phyloP scores from a whole-genome alignment of 2,797 vertebrate genomes.

The Lophius americanus region DNA sequence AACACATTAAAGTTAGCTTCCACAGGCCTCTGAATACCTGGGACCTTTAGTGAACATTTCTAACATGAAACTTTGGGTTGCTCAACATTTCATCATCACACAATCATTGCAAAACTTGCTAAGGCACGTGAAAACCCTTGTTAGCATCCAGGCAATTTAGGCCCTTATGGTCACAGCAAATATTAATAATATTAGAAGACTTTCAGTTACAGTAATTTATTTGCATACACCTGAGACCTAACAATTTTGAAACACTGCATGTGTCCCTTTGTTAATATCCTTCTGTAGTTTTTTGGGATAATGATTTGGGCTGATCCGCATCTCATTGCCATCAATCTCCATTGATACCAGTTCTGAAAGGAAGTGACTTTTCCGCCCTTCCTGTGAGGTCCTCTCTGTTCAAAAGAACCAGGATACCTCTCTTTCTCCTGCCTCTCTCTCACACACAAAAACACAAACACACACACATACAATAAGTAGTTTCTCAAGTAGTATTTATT shows the following conservation, averaged over 20 bases:
- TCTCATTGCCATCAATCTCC: slow-evolving; percentile 49
- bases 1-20: no score
- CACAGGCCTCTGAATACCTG: no score
- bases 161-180: neutral
- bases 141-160: no score
- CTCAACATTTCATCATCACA: neutral
- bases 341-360: slow-evolving; percentile 67
- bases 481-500: slow-evolving; percentile 75
- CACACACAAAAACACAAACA: slow-evolving; percentile 38
- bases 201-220: neutral
- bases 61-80: no score
- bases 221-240: neutral
- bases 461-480: slow-evolving; percentile 51
- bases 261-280: neutral
- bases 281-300: slow-evolving; percentile 10
- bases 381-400: slow-evolving; percentile 74
- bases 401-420: slow-evolving; percentile 65
- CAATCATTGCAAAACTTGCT: neutral
- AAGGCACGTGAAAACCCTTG: neutral
- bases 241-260: neutral
- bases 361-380: slow-evolving; percentile 78
- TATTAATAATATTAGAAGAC: neutral
- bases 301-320: slow-evolving; percentile 23
- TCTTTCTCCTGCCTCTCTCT: slow-evolving; percentile 39
- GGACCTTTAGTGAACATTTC: no score